These are phyloP conservation scores for Anthopleura sola DNA, from an alignment of 64 coral and sea anemone species.

Conservation along the genomic window DNA sequence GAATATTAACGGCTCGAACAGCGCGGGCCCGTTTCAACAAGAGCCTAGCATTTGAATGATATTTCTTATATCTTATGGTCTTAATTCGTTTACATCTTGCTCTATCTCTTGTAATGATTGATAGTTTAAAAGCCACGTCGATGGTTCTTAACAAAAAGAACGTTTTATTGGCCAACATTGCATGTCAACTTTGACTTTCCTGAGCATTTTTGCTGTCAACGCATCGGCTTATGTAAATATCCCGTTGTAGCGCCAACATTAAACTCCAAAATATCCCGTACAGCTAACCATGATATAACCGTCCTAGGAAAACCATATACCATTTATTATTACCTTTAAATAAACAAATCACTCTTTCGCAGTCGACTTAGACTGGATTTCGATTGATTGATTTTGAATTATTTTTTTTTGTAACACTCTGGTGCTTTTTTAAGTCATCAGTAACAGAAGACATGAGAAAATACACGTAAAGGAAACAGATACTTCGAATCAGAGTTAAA, in stretches of 20 bases:
- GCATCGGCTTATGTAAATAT: conserved; percentile 1
- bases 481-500: too few species aligned
- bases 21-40: too few species aligned
- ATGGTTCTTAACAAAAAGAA: neutral
- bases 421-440: too few species aligned
- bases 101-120: neutral
- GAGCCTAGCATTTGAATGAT: neutral
- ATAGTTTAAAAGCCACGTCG: neutral
- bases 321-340: too few species aligned
- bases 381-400: too few species aligned
- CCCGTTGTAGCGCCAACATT: neutral
- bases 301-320: too few species aligned
- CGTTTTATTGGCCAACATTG: neutral
- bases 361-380: neutral
- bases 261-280: neutral
- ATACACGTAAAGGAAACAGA: neutral
- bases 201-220: neutral
- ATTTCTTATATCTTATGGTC: neutral
- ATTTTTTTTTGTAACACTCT: too few species aligned
- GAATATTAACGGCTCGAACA: too few species aligned
- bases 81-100: neutral
- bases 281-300: too few species aligned
- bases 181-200: neutral
- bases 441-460: too few species aligned
- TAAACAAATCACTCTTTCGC: neutral